Evolutionary conservation across 2,797 vertebrate genomes (phyloP).

Genomic region (Urocyon cinereoargenteus): DNA sequence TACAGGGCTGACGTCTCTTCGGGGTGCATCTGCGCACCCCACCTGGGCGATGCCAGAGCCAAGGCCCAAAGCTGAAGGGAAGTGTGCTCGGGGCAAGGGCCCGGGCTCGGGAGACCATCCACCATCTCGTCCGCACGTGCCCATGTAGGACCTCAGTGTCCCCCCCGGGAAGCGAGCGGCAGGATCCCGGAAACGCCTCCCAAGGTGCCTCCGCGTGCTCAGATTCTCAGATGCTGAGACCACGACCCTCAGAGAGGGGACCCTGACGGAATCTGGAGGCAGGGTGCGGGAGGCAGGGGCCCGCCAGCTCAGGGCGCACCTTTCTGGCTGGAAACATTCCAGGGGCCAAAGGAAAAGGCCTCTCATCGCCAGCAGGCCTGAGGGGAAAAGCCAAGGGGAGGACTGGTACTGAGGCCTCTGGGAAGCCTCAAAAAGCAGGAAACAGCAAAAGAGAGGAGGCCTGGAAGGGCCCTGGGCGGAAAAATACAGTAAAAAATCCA

Average conservation of each 20-base stretch:
- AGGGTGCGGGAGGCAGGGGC: not conserved
- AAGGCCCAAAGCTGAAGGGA: not conserved
- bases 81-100: fast-evolving
- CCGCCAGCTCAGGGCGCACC: not conserved
- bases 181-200: not conserved
- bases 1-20: not conserved
- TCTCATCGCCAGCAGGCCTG: not conserved
- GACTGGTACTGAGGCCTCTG: not conserved
- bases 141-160: not conserved
- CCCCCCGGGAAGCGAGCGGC: not conserved
- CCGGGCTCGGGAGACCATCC: not conserved
- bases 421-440: no score
- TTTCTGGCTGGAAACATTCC: not conserved
- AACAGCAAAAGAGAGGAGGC: not conserved
- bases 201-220: not conserved
- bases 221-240: not conserved
- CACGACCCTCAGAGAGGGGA: not conserved
- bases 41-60: not conserved
- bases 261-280: not conserved
- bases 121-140: not conserved
- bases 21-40: not conserved
- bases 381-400: not conserved
- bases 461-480: not conserved
- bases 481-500: slow-evolving; percentile 25
- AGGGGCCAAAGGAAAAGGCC: not conserved